phyloP scores from a whole-genome alignment of 1,140 invertebrate genomes.

The Papilio glaucus region DNA sequence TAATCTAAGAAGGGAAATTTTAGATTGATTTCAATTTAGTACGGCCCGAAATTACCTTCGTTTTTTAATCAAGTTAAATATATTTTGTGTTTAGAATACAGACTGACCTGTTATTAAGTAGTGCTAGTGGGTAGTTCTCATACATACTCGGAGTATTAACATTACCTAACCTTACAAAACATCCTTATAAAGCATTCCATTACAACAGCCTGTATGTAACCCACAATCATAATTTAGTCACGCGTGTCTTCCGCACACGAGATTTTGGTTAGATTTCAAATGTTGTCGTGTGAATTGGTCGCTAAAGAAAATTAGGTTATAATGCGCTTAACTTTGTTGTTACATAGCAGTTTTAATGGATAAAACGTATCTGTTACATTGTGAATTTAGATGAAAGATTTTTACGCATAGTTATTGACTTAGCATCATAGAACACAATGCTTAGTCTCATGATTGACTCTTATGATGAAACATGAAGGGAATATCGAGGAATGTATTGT shows the following conservation, averaged over 20 bases:
- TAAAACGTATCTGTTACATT: neutral
- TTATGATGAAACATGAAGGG: no score
- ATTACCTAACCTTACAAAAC: neutral
- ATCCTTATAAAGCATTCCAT: neutral
- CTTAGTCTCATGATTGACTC: no score
- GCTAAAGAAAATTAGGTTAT: neutral
- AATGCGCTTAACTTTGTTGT: neutral
- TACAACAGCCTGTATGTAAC: neutral
- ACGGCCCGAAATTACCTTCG: no score
- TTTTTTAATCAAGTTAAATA: no score
- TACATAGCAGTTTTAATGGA: neutral
- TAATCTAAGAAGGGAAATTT: no score
- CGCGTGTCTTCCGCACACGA: conserved; percentile 42
- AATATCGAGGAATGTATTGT: no score
- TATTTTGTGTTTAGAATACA: no score
- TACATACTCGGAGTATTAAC: no score
- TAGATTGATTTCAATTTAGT: no score
- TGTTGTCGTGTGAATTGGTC: conserved; percentile 3
- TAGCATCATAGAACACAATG: no score
- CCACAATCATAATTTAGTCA: conserved; percentile 48
- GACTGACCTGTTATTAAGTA: neutral
- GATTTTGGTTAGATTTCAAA: conserved; percentile 8
- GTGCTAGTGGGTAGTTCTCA: neutral
- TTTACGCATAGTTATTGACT: no score
- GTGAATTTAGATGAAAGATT: no score